Percentiles rank a stretch among this genome's conserved stretches.
Conservation (phyloP, 2,113 vertebrate genomes). For the Tragulus kanchil region DNA sequence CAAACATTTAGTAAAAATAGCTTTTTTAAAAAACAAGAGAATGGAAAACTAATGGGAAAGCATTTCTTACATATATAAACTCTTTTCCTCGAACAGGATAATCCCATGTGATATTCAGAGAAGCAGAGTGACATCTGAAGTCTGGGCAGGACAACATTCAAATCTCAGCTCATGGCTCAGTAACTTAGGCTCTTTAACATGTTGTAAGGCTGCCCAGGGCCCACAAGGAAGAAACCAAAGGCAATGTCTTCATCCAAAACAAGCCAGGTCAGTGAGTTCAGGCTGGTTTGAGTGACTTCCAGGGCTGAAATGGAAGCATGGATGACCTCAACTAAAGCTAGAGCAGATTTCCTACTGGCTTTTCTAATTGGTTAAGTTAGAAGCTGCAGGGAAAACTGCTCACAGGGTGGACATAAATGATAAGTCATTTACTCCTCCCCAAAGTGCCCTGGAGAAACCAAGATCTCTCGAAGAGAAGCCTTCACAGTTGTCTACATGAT, state of each 20-base stretch:
- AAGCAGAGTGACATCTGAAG: background rate
- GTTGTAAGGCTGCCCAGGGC: no score
- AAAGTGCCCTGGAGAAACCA: background rate
- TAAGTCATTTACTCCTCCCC: background rate
- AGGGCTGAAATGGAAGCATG: background rate
- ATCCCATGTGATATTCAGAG: background rate
- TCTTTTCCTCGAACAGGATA: background rate
- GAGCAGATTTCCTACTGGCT: background rate
- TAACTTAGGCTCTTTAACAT: no score
- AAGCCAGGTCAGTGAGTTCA: background rate
- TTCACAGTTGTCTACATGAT: background rate
- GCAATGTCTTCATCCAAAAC: background rate
- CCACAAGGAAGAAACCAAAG: constrained; percentile 20
- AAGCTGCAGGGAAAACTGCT: background rate
- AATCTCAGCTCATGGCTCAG: no score
- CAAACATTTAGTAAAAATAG: background rate
- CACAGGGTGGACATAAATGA: background rate
- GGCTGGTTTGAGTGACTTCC: background rate
- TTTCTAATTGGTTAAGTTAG: constrained; percentile 32
- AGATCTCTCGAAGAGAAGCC: background rate
- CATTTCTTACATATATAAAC: background rate
- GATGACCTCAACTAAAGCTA: background rate
- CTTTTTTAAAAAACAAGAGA: background rate
- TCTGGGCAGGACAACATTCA: no score
- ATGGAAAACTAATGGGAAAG: background rate